Base-by-base conservation (phyloP, 2,113 vertebrate genomes). In the Phodopus roborovskii region DNA sequence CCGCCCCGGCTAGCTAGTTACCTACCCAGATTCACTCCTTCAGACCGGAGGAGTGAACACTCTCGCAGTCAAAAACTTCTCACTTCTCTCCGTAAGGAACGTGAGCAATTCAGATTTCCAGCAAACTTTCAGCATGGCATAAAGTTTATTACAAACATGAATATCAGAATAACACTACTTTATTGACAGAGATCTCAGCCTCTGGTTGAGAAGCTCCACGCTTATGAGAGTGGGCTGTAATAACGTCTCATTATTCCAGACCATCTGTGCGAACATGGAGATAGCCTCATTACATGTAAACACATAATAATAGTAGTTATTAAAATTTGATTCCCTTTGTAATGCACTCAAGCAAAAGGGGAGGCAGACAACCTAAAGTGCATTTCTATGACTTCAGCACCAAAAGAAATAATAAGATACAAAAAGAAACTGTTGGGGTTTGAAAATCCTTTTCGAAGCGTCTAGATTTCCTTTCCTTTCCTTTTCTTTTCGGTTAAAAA, bases 321-420 rank as follows among this genome's bases (percentile, higher is more conserved):
- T 96, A 96, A 97, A 97, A 95, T 94, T 95, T 96, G 45, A 95
- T 97, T 97, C 88, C 90, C 90, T 94, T 97, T 78, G 88, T 93
- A 96, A 71, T 96, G 62, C 92, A 78, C 81, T 78, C 94, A 95
- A 94, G 91, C 60, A 70, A 95, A 96, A 91, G 82, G 56, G 77
- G 95, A 95, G 85, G 74, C 73, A 91, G 73, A 84, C 68, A 95
- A 73, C 56, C 91, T 87, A 91, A 90, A 73, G 70, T 48, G 36
- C 8, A 7, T 95, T 92, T 77, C 84, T 90, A 58, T 84, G 90
- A 90, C 91, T 93, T 88, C 36, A 42, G 68, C 92, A 90, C 94
- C 75, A 81, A 79, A 79, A 71, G 58, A 94, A 90, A 87, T 75
- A 93, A 94, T 93, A 93, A 93, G 66, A 90, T 53, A 70, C 60